Evolutionary conservation across 2,888 invertebrate species (phyloP).

Genomic region (Oscheius sp.): DNA sequence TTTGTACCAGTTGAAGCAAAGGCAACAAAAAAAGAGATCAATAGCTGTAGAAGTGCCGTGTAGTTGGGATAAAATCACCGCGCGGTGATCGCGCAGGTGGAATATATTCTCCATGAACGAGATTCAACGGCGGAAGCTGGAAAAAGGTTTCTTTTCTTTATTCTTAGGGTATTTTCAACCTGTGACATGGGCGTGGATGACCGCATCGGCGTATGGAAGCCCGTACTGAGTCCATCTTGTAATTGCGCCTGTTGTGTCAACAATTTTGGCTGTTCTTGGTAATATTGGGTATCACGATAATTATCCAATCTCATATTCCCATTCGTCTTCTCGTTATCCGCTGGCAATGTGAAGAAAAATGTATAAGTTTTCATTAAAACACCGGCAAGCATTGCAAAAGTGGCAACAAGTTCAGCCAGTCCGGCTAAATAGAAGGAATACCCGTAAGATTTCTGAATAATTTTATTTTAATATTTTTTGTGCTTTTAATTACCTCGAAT

Average conservation of each 20-base stretch:
- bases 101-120: constrained; percentile 43
- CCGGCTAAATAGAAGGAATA: constrained; percentile 72
- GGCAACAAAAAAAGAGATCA: constrained; percentile 21
- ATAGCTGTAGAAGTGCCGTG: constrained; percentile 60
- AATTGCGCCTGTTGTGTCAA: constrained; percentile 3
- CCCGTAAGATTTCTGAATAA: constrained; percentile 69
- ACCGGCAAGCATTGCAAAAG: constrained; percentile 64
- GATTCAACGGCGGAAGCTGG: constrained; percentile 27
- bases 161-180: constrained; percentile 29
- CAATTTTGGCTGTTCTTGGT: constrained; percentile 36
- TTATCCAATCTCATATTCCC: constrained; percentile 8
- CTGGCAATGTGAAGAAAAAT: constrained; percentile 58
- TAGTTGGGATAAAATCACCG: constrained; percentile 54
- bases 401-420: constrained; percentile 60
- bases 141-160: not conserved
- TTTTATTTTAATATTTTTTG: not conserved
- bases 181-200: constrained; percentile 37
- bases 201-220: constrained; percentile 30
- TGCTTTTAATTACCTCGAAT: constrained; percentile 52
- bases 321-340: not conserved
- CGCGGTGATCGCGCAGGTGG: constrained; percentile 41
- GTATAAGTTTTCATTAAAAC: constrained; percentile 64
- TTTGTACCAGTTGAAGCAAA: constrained; percentile 8
- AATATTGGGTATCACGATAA: constrained; percentile 25
- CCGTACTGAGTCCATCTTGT: constrained; percentile 9